Base-by-base conservation (phyloP, 1,140 invertebrate species). In the Platyscapa corneri region DNA sequence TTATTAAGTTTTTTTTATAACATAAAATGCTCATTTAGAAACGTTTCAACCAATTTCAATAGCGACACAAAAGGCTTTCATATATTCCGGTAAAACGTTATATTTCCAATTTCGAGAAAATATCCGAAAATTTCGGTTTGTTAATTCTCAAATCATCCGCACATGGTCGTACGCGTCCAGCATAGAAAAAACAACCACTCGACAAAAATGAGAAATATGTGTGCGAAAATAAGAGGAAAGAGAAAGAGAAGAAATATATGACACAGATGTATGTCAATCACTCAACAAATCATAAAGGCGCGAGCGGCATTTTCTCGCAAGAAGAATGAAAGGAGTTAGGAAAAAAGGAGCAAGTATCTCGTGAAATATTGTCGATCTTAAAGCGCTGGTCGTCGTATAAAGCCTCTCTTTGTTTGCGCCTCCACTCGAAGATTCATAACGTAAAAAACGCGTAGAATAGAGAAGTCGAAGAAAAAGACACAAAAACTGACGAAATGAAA, bases 381-480 rank as follows among this genome's bases (percentile, higher is more conserved):
- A 84, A 60, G 16, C n/a, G 64, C 46, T 70, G 39, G 42, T 20
- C 65, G 27, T 76, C 82, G 1, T 74, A 74, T 72, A 85, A 85
- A 85, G 84, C 56, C 56, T 39, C 20, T 72, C 84, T 85, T 85
- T 85, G 84, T 85, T 82, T 80, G 83, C 49, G 34, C 27, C 32
- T 82, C 78, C 84, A 81, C 84, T 85, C 79, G 79, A 85, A 56
- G 64, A 85, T 82, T 85, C 70, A 82, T 82, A 85, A 82, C 79
- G 72, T 70, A 34, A 74, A 82, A 65, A 75, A 64, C 16, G 46
- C 39, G 60, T 23, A 32, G 5, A 30, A 34, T 39, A 49, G 23
- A 34, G 79, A 67, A 46, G 53, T 34, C 34, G n/a, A 27, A 80
- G 37, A 37, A 67, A 80, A 32, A 64, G 60, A 80, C 37, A 60